Evolutionary conservation across 2,888 invertebrate genomes (phyloP).

Genomic region (Xestoiulus laeticollis): DNA sequence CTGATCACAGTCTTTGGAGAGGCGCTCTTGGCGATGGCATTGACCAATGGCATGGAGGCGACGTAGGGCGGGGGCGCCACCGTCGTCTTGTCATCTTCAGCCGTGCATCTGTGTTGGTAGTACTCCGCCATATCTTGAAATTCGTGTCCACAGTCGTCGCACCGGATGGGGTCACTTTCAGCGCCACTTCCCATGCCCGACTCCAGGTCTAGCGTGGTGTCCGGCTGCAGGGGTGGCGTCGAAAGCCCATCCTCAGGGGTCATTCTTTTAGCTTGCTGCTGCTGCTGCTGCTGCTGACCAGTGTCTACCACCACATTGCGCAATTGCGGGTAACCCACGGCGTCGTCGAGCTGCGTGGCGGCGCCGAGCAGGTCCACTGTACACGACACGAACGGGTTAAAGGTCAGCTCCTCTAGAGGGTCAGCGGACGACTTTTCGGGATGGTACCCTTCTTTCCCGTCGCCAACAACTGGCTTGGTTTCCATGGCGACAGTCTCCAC

Average conservation of each 20-base stretch:
- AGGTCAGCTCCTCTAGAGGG: slow-evolving; percentile 52
- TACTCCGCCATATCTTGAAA: slow-evolving; percentile 52
- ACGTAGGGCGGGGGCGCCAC: slow-evolving; percentile 21
- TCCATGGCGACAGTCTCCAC: slow-evolving; percentile 57
- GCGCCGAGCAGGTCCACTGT: slow-evolving; percentile 40
- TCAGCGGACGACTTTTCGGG: slow-evolving; percentile 50
- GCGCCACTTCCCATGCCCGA: slow-evolving; percentile 50
- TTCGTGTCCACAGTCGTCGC: slow-evolving; percentile 54
- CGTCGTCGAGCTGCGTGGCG: neutral
- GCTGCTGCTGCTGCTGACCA: slow-evolving; percentile 53
- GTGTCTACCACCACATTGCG: slow-evolving; percentile 53
- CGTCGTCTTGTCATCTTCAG: neutral
- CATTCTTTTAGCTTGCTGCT: slow-evolving; percentile 51
- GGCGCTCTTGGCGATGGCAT: neutral
- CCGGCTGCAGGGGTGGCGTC: slow-evolving; percentile 53
- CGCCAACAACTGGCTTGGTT: slow-evolving; percentile 56
- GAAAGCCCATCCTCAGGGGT: slow-evolving; percentile 56
- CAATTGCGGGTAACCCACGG: slow-evolving; percentile 45
- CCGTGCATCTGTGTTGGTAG: slow-evolving; percentile 51
- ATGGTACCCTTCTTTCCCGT: slow-evolving; percentile 55
- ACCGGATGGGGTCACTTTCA: slow-evolving; percentile 54
- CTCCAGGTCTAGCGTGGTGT: slow-evolving; percentile 54
- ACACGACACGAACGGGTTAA: slow-evolving; percentile 46
- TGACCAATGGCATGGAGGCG: neutral
- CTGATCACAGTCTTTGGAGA: slow-evolving; percentile 3